Percentiles rank a stretch among this genome's conserved stretches.
Conservation (phyloP, 2,888 invertebrate genomes). For the Psylliodes chrysocephalus region DNA sequence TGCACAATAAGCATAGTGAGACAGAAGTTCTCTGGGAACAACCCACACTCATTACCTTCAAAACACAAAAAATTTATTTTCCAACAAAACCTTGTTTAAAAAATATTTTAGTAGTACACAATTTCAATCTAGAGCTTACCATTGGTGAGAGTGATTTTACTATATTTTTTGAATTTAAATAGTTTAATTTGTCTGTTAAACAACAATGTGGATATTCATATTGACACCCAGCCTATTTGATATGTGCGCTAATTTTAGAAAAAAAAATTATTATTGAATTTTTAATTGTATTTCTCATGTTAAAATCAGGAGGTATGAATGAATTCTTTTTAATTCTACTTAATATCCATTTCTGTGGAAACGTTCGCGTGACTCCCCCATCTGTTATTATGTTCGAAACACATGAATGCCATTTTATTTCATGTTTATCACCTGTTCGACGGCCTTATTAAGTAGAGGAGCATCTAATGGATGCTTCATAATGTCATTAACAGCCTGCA, state of each 20-base stretch:
- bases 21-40: too few species aligned
- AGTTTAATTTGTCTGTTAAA: too few species aligned
- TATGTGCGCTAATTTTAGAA: slow-evolving; percentile 48
- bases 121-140: too few species aligned
- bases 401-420: slow-evolving; percentile 32
- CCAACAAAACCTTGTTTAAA: too few species aligned
- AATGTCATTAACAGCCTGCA: slow-evolving; percentile 19
- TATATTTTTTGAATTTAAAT: too few species aligned
- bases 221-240: slow-evolving; percentile 31
- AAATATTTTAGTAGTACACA: too few species aligned
- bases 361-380: slow-evolving; percentile 27
- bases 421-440: slow-evolving; percentile 35
- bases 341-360: slow-evolving; percentile 33
- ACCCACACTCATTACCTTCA: too few species aligned
- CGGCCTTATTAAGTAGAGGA: slow-evolving; percentile 25
- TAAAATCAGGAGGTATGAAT: slow-evolving; percentile 35
- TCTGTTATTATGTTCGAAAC: slow-evolving; percentile 31
- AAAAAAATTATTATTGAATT: slow-evolving; percentile 50
- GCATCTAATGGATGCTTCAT: slow-evolving; percentile 21
- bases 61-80: too few species aligned
- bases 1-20: too few species aligned
- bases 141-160: too few species aligned
- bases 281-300: slow-evolving; percentile 40
- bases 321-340: slow-evolving; percentile 39
- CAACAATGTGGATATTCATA: too few species aligned